Conservation (phyloP, 2,113 vertebrate genomes). For the Pelecanoides urinatrix region DNA sequence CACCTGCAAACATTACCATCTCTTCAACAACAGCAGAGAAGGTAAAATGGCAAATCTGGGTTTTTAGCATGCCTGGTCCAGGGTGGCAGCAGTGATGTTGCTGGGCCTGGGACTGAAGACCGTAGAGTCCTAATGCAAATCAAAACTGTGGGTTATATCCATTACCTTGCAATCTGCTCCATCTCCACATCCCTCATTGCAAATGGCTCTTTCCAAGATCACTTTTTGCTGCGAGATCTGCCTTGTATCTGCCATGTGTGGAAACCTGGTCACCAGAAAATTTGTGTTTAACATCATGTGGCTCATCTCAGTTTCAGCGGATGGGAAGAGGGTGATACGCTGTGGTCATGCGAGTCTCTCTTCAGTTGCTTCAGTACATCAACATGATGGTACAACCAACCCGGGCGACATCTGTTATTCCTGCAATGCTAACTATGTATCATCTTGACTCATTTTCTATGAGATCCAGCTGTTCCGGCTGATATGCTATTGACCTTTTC, state of each 20-base stretch:
- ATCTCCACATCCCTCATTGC: background rate
- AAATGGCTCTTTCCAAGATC: background rate
- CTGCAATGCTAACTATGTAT: slow-evolving; percentile 7
- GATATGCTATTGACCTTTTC: slow-evolving; percentile 23
- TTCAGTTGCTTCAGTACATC: slow-evolving; percentile 38
- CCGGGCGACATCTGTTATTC: background rate
- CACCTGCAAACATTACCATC: background rate
- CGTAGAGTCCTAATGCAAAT: background rate
- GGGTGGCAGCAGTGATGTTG: background rate
- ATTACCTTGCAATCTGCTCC: background rate
- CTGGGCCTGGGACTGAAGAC: background rate
- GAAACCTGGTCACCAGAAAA: background rate
- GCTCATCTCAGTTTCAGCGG: slow-evolving; percentile 6
- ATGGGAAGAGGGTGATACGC: background rate
- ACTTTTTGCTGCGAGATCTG: background rate
- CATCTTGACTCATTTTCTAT: background rate
- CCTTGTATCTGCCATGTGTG: background rate
- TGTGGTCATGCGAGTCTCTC: background rate
- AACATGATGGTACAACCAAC: background rate
- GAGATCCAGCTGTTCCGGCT: slow-evolving; percentile 56
- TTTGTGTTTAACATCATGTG: background rate
- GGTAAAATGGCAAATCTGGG: background rate
- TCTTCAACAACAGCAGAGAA: background rate
- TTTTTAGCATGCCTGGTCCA: background rate
- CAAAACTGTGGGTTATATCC: background rate